A percentile compares a stretch with the other conserved stretches of the same genome.
Evolutionary conservation across 2,797 vertebrate species (phyloP).

Genomic region (Benthosema pterotum): DNA sequence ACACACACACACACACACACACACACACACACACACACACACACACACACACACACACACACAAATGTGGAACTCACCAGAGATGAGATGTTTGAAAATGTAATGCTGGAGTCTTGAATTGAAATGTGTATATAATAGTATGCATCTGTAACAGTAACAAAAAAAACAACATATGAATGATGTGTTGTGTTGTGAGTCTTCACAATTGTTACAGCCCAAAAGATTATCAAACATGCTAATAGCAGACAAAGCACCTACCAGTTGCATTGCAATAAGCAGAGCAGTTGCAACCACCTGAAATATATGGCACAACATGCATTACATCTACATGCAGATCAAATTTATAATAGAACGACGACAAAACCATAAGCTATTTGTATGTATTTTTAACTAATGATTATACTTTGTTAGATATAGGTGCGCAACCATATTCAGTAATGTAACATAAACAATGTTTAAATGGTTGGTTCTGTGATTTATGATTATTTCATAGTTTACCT

Average conservation of each 20-base stretch:
- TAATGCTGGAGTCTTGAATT: not conserved
- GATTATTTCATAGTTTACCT: constrained; percentile 35
- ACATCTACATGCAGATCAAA: not conserved
- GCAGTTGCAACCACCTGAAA: constrained; percentile 67
- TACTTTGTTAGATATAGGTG: too few relatives aligned
- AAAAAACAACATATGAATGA: too few relatives aligned
- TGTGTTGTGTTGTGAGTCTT: not conserved
- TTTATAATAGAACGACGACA: not conserved
- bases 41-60: constrained; percentile 8
- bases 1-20: too few relatives aligned
- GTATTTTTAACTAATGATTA: too few relatives aligned
- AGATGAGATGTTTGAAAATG: not conserved
- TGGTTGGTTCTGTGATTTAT: too few relatives aligned
- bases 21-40: too few relatives aligned
- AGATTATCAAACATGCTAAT: not conserved
- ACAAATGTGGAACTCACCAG: constrained; percentile 52
- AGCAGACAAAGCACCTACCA: constrained; percentile 49
- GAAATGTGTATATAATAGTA: constrained; percentile 64
- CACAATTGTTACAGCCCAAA: not conserved
- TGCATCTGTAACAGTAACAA: constrained; percentile 53
- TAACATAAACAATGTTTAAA: too few relatives aligned
- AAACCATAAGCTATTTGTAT: too few relatives aligned
- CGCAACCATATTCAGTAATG: too few relatives aligned
- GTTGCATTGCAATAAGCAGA: constrained; percentile 54
- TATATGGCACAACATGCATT: constrained; percentile 13